These are phyloP conservation scores for Crotalus horridus DNA, from an alignment of 2,113 vertebrate genomes.

Conservation along the genomic window DNA sequence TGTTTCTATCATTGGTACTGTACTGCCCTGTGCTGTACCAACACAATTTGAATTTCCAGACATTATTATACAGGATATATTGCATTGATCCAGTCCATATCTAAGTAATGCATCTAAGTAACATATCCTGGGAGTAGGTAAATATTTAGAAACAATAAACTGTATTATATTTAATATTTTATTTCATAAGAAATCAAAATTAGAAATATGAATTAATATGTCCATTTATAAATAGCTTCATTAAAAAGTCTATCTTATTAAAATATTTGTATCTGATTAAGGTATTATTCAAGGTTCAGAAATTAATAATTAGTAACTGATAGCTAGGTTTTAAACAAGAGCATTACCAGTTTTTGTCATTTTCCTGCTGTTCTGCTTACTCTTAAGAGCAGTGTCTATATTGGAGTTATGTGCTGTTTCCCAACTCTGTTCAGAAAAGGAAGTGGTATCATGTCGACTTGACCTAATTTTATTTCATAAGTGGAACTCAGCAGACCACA, in stretches of 20 bases:
- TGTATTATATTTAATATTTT: background rate
- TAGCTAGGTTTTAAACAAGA: background rate
- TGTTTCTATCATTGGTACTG: background rate
- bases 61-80: background rate
- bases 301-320: background rate
- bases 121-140: background rate
- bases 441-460: background rate
- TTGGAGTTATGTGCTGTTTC: background rate
- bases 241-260: background rate
- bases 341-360: background rate
- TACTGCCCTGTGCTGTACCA: background rate
- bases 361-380: background rate
- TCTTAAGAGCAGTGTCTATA: background rate
- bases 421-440: background rate
- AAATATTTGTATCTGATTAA: background rate
- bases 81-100: background rate
- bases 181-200: background rate
- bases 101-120: background rate
- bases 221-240: background rate
- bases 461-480: slow-evolving; percentile 1
- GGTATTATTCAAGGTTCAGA: background rate
- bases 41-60: background rate
- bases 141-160: background rate
- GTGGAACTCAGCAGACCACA: background rate
- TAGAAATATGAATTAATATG: background rate